Percentiles rank a stretch among this genome's conserved stretches.
Evolutionary conservation across 2,113 vertebrate genomes (phyloP).

Genomic region (Phocoena phocoena): DNA sequence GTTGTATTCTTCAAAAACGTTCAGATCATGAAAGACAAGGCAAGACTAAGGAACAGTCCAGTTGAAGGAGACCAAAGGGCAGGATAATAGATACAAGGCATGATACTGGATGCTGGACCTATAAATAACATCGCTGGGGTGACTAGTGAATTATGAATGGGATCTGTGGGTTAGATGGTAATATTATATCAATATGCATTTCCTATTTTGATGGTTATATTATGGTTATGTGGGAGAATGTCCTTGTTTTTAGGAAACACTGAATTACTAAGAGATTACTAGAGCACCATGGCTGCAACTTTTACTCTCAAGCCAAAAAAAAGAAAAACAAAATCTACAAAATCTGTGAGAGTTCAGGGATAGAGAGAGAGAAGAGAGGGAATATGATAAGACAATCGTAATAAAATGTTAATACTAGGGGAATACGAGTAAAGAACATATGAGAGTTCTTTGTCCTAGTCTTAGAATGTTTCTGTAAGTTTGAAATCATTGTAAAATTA

Average conservation of each 20-base stretch:
- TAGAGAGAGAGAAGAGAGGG: neutral
- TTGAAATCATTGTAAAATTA: neutral
- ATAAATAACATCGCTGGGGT: neutral
- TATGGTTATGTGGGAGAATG: neutral
- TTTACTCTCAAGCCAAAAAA: neutral
- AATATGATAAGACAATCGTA: neutral
- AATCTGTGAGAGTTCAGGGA: neutral
- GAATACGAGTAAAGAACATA: neutral
- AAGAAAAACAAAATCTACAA: neutral
- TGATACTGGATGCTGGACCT: neutral
- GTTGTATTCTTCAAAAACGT: neutral
- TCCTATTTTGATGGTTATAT: neutral
- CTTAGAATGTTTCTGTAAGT: neutral
- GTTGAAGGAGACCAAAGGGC: neutral
- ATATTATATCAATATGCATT: neutral
- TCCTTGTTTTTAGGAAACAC: neutral
- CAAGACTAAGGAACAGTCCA: neutral
- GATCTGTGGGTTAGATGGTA: neutral
- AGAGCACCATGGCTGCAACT: neutral
- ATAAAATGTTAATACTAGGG: neutral
- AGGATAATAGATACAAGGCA: neutral
- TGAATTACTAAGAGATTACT: neutral
- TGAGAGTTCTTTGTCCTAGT: neutral
- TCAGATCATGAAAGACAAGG: neutral
- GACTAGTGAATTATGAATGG: neutral